Evolutionary conservation across 2,113 vertebrate genomes (phyloP).

Genomic region (Seriola aureovittata): DNA sequence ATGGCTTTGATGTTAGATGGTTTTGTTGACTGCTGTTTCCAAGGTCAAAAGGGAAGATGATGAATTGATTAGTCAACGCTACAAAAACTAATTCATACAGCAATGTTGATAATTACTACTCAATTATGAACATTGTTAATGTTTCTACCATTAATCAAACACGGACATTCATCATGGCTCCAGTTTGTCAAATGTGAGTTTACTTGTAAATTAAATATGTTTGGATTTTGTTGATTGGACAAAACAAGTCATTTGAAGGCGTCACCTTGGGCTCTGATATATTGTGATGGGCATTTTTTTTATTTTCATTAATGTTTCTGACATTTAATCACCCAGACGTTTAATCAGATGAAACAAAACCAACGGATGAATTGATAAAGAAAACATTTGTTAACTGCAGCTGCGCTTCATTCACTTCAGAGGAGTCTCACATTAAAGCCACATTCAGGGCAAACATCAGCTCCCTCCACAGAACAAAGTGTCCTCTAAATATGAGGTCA

Average conservation of each 20-base stretch:
- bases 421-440: slow-evolving; percentile 3
- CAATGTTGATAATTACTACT: no score
- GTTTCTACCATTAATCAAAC: no score
- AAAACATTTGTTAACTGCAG: slow-evolving; percentile 15
- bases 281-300: background rate
- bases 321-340: slow-evolving; percentile 7
- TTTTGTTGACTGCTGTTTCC: background rate
- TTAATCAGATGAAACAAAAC: background rate
- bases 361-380: background rate
- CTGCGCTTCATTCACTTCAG: background rate
- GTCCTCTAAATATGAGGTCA: slow-evolving; percentile 10
- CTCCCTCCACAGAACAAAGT: background rate
- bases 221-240: background rate
- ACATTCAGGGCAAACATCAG: slow-evolving; percentile 1
- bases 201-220: background rate
- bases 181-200: no score
- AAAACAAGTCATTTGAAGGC: background rate
- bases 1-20: background rate
- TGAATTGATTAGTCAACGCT: background rate
- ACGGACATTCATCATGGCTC: no score
- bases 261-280: background rate
- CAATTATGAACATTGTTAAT: no score
- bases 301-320: background rate
- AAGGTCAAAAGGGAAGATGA: background rate
- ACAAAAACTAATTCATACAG: no score